Evolutionary conservation across 1,140 invertebrate genomes (phyloP), one percentile per base, ranked within the genome.

Genomic region (Orius insidiosus): DNA sequence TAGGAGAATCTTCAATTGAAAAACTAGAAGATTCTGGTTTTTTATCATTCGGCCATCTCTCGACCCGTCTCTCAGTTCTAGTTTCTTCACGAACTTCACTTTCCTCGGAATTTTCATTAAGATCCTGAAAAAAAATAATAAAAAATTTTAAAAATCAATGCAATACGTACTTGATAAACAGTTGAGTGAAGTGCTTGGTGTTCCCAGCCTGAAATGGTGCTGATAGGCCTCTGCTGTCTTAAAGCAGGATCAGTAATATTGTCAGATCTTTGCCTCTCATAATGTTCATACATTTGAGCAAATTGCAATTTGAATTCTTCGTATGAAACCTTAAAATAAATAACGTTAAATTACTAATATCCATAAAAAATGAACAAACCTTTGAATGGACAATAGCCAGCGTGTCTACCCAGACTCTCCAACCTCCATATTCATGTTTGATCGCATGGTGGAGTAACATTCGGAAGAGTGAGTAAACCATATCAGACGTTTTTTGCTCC

Each of bases 371-470:
- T 33, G 30, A n/a, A 53, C 52, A 62, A 61, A 95, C 92, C 75
- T 98, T 98, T 1, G 95, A 98, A 70, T 99, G 96, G 10, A 98
- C 88, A 59, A 99, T 99, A 4, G 96, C 94, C 36, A 99, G 61
- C 0, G 95, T 99, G 62, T 99, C 96, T 5, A 99, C 95, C 95
- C 96, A 99, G 7, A 99, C 96, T 53, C 96, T 69, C 96, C 96
- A 99, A 8, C 96, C 96, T n/a, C 96, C 95, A 59, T 96, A 98
- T 65, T 99, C 96, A 58, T 89, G 88, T 62, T 98, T 97, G 46
- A 99, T 96, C 10, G 96, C 96, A 63, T 99, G 96, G 65, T 98
- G 94, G 3, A 99, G 66, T 15, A 99, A 67, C 86, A 98, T 96
- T 3, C 85, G 70, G 67, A 99, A 98, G 45, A 98, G 67, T 1